Evolutionary conservation across 2,888 invertebrate genomes (phyloP).

Genomic region (Mantis religiosa): DNA sequence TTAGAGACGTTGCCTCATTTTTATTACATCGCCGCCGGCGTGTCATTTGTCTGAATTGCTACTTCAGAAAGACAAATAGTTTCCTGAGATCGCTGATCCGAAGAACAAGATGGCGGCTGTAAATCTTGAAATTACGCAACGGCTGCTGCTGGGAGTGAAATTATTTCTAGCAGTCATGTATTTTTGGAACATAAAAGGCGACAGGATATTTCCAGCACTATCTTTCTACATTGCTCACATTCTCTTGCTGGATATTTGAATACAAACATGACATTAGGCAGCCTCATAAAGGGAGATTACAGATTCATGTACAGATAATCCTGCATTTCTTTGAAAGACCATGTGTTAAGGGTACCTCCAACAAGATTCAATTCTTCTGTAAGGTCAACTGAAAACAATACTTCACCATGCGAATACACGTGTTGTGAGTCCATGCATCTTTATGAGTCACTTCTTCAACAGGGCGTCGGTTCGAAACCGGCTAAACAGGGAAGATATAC

Average conservation of each 20-base stretch:
- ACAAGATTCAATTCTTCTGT: neutral
- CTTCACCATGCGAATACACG: too few relatives aligned
- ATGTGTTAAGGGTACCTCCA: neutral
- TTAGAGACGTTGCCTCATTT: neutral
- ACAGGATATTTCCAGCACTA: neutral
- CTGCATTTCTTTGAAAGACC: neutral
- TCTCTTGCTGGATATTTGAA: neutral
- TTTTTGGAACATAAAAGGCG: neutral
- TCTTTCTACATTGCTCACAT: neutral
- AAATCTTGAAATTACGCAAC: neutral
- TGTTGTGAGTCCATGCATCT: too few relatives aligned
- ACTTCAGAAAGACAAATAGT: neutral
- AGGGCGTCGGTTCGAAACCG: neutral
- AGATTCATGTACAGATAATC: neutral
- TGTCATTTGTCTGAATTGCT: neutral
- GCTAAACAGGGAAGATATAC: neutral
- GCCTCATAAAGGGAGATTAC: neutral
- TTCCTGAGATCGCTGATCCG: neutral
- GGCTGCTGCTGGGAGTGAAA: neutral
- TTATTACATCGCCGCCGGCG: neutral
- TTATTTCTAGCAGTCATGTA: neutral
- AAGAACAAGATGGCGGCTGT: neutral
- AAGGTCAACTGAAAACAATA: too few relatives aligned
- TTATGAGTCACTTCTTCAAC: too few relatives aligned
- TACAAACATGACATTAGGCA: neutral